These are phyloP conservation scores for Triplophysa bombifrons DNA, from an alignment of 2,797 vertebrate species.

Conservation along the genomic window DNA sequence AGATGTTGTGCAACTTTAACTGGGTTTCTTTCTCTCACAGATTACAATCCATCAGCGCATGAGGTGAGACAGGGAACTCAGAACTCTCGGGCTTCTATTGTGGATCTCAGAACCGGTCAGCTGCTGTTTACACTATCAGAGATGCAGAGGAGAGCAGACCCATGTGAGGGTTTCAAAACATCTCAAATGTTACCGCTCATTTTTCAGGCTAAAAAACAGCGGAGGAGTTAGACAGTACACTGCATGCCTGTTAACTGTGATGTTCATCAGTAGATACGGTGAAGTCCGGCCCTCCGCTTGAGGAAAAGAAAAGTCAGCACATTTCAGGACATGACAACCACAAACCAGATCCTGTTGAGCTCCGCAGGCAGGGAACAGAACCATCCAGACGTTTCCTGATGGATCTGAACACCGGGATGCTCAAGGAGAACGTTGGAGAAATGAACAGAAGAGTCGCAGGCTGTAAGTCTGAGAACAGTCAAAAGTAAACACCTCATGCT, in stretches of 20 bases:
- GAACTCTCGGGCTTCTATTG: conserved; percentile 48
- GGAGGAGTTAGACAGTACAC: no score
- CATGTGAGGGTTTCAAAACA: conserved; percentile 28
- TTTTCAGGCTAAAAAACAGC: neutral
- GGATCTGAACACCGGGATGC: conserved; percentile 63
- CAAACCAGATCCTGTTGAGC: conserved; percentile 17
- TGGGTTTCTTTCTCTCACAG: conserved; percentile 40
- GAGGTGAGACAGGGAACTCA: conserved; percentile 59
- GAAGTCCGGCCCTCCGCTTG: no score
- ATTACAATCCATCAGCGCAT: conserved; percentile 27
- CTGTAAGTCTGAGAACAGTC: neutral
- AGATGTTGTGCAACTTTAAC: neutral
- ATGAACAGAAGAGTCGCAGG: conserved; percentile 54
- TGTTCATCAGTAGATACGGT: no score
- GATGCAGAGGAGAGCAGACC: conserved; percentile 57
- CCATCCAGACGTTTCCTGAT: conserved; percentile 64
- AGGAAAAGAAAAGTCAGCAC: neutral
- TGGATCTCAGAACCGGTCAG: conserved; percentile 47
- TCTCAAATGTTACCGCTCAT: neutral
- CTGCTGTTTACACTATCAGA: conserved; percentile 45
- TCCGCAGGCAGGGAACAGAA: conserved; percentile 60
- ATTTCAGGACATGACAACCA: conserved; percentile 6
- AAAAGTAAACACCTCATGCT: no score
- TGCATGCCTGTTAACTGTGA: no score
- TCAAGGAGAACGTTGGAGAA: conserved; percentile 61